Percentiles rank a stretch among this genome's conserved stretches.
These are phyloP conservation scores for Chloromyia formosa DNA, from an alignment of 2,888 invertebrate species.

Conservation along the genomic window DNA sequence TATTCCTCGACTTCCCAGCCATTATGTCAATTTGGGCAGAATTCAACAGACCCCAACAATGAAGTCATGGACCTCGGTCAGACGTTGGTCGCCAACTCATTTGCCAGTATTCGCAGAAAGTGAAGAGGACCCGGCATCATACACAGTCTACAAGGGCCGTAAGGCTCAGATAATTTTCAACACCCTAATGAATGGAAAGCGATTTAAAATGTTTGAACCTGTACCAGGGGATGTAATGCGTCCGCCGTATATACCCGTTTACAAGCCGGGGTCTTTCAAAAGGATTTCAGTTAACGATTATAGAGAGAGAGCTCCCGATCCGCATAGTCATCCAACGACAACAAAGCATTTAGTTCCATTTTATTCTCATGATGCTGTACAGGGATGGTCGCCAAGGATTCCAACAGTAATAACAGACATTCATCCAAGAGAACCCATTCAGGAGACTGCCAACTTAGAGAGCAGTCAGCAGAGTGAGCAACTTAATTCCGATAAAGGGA, in stretches of 20 bases:
- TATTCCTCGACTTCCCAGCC: slow-evolving; percentile 18
- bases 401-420: not conserved
- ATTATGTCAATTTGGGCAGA: slow-evolving; percentile 3
- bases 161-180: slow-evolving; percentile 59
- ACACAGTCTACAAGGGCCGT: slow-evolving; percentile 56
- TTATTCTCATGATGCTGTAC: slow-evolving; percentile 60
- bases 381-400: slow-evolving; percentile 40
- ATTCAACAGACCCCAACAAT: not conserved
- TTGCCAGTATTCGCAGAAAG: slow-evolving; percentile 21
- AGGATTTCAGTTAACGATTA: not conserved
- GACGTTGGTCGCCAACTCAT: not conserved
- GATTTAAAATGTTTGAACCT: slow-evolving; percentile 62
- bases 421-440: not conserved
- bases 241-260: slow-evolving; percentile 58
- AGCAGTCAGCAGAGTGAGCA: not conserved
- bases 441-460: not conserved
- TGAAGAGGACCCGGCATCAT: not conserved
- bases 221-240: slow-evolving; percentile 60
- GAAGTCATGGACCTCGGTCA: not conserved
- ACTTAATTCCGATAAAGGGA: not conserved
- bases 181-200: slow-evolving; percentile 57
- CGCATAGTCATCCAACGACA: not conserved
- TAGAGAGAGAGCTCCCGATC: not conserved
- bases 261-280: slow-evolving; percentile 55
- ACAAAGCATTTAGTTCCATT: slow-evolving; percentile 57